phyloP scores from a whole-genome alignment of 2,113 vertebrate species.

The Oryzias javanicus region DNA sequence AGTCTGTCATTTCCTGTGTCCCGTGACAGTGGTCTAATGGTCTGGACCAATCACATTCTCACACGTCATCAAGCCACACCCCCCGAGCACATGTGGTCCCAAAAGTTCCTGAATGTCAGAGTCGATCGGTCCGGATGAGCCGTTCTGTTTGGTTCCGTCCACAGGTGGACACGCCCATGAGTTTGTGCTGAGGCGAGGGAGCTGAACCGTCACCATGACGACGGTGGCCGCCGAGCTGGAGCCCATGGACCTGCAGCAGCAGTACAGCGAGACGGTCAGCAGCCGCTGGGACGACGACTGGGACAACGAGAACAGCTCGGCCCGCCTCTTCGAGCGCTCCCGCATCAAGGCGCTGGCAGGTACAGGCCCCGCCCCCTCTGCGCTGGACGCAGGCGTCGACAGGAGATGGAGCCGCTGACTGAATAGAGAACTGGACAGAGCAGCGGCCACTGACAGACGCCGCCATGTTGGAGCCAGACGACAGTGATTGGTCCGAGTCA shows the following conservation, averaged over 20 bases:
- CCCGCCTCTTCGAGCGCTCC: constrained; percentile 91
- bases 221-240: constrained; percentile 91
- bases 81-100: too few relatives aligned
- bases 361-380: constrained; percentile 49
- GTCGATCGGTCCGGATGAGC: neutral
- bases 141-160: constrained; percentile 49
- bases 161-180: constrained; percentile 79
- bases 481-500: too few relatives aligned
- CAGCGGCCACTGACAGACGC: too few relatives aligned
- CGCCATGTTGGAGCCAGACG: too few relatives aligned
- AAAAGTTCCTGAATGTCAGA: too few relatives aligned
- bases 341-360: constrained; percentile 96
- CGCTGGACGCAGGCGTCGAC: too few relatives aligned
- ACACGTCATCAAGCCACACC: too few relatives aligned
- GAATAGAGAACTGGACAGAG: too few relatives aligned
- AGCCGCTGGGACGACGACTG: constrained; percentile 96
- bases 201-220: constrained; percentile 84
- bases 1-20: too few relatives aligned
- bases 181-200: constrained; percentile 64
- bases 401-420: too few relatives aligned
- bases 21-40: too few relatives aligned
- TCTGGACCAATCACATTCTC: too few relatives aligned
- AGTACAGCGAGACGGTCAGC: constrained; percentile 91
- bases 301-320: constrained; percentile 98
- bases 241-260: constrained; percentile 94